Conservation (phyloP, 2,888 invertebrate genomes). For the Cryptocephalus moraei region DNA sequence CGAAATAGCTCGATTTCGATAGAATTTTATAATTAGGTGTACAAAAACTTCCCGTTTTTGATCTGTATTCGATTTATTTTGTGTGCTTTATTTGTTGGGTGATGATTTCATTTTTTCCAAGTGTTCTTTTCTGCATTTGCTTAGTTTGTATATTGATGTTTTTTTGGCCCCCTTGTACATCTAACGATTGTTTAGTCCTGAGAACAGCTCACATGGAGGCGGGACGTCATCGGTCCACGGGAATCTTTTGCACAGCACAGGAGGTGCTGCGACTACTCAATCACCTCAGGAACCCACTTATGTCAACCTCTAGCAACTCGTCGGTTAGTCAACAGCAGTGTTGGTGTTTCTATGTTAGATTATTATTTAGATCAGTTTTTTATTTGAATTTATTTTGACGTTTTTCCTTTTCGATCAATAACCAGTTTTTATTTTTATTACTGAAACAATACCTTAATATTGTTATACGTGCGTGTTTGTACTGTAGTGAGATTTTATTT, state of each 20-base stretch:
- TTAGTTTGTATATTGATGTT: slow-evolving; percentile 8
- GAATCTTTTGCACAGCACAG: slow-evolving; percentile 40
- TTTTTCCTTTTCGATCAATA: slow-evolving; percentile 7
- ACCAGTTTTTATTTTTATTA: slow-evolving; percentile 4
- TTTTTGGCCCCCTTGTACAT: slow-evolving; percentile 35
- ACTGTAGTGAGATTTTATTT: no score
- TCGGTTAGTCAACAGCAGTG: slow-evolving; percentile 41
- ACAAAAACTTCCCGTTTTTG: no score
- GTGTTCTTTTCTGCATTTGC: slow-evolving; percentile 7
- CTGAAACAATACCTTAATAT: not conserved
- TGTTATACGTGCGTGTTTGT: not conserved
- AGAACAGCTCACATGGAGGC: slow-evolving; percentile 35
- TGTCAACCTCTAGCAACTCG: slow-evolving; percentile 77
- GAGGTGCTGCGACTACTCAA: slow-evolving; percentile 49
- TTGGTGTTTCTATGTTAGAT: slow-evolving; percentile 29
- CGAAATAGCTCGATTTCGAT: no score
- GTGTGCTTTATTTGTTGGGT: no score
- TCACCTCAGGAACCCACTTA: slow-evolving; percentile 83
- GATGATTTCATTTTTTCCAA: slow-evolving; percentile 1
- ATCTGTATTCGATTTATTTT: no score
- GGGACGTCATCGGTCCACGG: slow-evolving; percentile 35
- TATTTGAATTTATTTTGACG: slow-evolving; percentile 9
- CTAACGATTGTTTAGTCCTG: slow-evolving; percentile 41
- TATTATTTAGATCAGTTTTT: slow-evolving; percentile 10
- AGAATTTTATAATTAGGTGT: no score